These are phyloP conservation scores for Lasioglossum vierecki DNA, from an alignment of 2,888 invertebrate species.

Conservation along the genomic window DNA sequence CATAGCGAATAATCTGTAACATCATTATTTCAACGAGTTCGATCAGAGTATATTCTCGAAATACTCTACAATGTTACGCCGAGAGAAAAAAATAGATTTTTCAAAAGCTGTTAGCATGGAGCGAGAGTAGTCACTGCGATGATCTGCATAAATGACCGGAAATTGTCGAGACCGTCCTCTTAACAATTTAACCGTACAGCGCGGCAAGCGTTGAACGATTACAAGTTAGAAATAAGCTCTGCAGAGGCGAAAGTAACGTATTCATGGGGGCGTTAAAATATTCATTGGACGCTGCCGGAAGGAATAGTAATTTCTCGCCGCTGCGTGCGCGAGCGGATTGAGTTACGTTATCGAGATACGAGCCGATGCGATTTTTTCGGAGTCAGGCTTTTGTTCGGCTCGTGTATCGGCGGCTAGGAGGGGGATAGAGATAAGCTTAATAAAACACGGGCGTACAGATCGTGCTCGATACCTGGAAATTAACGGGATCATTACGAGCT, in stretches of 20 bases:
- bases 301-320: constrained; percentile 36
- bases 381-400: neutral
- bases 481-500: constrained; percentile 22
- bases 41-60: neutral
- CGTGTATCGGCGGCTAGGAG: neutral
- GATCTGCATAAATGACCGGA: neutral
- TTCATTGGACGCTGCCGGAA: constrained; percentile 61
- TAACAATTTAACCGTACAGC: neutral
- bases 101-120: no score
- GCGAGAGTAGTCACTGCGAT: no score
- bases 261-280: constrained; percentile 69
- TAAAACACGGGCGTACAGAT: neutral
- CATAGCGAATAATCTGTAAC: neutral
- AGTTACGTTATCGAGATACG: constrained; percentile 1
- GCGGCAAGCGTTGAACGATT: neutral
- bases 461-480: constrained; percentile 9
- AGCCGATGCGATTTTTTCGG: neutral
- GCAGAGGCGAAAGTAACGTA: constrained; percentile 58
- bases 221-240: neutral
- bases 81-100: no score
- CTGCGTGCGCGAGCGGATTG: neutral
- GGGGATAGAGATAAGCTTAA: neutral
- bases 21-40: neutral
- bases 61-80: no score
- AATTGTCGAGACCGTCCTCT: neutral